Conservation (phyloP, 2,113 vertebrate species). For the Tachuris rubrigastra region DNA sequence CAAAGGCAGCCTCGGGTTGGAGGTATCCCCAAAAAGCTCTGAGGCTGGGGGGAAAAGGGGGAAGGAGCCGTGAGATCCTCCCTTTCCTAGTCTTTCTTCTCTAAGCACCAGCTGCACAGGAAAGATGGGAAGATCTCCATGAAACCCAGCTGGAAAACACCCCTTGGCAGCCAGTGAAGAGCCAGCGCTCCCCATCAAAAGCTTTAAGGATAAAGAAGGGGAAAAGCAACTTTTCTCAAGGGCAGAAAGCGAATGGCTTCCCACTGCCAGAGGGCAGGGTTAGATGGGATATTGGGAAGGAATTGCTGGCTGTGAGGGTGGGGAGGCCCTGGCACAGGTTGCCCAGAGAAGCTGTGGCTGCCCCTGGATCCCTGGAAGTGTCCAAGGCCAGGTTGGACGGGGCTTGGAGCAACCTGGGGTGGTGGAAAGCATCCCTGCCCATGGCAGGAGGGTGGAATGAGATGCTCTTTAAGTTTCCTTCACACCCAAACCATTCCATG, state of each 20-base stretch:
- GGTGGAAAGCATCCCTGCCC: not conserved
- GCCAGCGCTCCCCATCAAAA: not conserved
- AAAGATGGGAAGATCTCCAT: not conserved
- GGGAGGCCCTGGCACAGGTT: rapidly evolving
- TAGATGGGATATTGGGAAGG: not conserved
- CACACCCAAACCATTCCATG: not conserved
- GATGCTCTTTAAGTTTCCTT: not conserved
- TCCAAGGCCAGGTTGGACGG: rapidly evolving
- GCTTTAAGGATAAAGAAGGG: too few species aligned
- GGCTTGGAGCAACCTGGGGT: rapidly evolving
- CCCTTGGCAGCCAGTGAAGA: not conserved
- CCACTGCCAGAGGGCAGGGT: not conserved
- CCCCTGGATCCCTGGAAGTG: not conserved
- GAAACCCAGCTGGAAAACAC: not conserved
- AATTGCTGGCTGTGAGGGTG: not conserved
- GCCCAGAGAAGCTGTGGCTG: not conserved
- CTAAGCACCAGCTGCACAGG: not conserved
- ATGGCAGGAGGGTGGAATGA: not conserved
- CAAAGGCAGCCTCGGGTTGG: not conserved
- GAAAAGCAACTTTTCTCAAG: not conserved
- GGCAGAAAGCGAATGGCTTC: not conserved
- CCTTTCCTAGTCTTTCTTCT: not conserved
- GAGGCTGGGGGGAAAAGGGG: not conserved
- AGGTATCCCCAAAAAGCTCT: not conserved
- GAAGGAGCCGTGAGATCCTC: not conserved